These are phyloP conservation scores for Zeus faber DNA, from an alignment of 2,113 vertebrate species.

Conservation along the genomic window DNA sequence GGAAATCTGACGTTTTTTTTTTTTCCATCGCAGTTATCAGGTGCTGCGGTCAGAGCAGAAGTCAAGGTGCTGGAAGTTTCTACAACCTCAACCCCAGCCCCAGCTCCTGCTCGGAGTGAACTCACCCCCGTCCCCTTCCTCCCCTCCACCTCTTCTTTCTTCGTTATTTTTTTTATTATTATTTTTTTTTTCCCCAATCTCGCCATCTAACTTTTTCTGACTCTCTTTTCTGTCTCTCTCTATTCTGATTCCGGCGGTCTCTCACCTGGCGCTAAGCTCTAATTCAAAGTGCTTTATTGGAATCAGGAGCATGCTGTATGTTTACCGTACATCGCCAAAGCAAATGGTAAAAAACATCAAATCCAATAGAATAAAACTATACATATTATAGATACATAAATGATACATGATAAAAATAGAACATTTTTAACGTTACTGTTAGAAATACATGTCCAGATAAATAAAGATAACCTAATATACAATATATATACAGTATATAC, in stretches of 20 bases:
- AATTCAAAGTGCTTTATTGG: too few species aligned
- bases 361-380: too few species aligned
- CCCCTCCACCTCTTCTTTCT: neutral
- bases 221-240: slow-evolving; percentile 21
- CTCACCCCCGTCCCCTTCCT: slow-evolving; percentile 9
- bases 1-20: slow-evolving; percentile 80
- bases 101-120: slow-evolving; percentile 12
- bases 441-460: too few species aligned
- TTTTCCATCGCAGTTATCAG: slow-evolving; percentile 90
- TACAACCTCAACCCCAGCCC: slow-evolving; percentile 26
- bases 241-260: slow-evolving; percentile 49
- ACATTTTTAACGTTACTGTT: too few species aligned
- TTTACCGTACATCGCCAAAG: too few species aligned
- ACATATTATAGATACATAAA: too few species aligned
- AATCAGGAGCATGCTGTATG: too few species aligned
- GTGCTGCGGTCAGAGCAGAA: slow-evolving; percentile 77
- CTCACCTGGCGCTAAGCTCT: slow-evolving; percentile 52
- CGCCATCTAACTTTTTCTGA: neutral
- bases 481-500: too few species aligned
- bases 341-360: too few species aligned
- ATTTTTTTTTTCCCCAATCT: neutral
- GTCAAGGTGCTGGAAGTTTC: slow-evolving; percentile 77
- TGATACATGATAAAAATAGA: too few species aligned
- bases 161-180: neutral
- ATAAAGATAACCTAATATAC: too few species aligned